These are phyloP conservation scores for Synanthedon formicaeformis DNA, from an alignment of 2,888 invertebrate genomes.

Conservation along the genomic window DNA sequence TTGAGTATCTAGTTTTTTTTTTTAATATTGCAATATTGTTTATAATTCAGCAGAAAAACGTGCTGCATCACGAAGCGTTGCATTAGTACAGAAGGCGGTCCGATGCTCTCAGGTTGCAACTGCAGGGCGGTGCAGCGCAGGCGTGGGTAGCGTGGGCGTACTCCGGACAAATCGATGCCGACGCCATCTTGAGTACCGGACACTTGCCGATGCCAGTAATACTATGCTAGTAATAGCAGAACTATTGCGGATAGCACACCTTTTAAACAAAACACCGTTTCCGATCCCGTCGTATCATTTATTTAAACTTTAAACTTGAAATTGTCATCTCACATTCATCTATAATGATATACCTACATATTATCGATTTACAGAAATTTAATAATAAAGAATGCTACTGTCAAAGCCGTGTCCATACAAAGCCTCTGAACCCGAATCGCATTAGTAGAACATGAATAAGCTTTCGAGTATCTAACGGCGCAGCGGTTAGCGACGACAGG, in stretches of 20 bases:
- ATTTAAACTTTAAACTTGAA: neutral
- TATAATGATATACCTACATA: slow-evolving; percentile 1
- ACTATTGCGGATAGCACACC: neutral
- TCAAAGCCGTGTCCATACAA: slow-evolving; percentile 34
- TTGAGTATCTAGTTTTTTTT: slow-evolving; percentile 11
- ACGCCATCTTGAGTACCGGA: slow-evolving; percentile 59
- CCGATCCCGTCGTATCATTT: slow-evolving; percentile 5
- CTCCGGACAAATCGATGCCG: slow-evolving; percentile 53
- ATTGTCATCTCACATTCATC: slow-evolving; percentile 7
- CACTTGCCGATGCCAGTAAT: slow-evolving; percentile 18
- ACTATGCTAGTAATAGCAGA: slow-evolving; percentile 19
- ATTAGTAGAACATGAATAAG: slow-evolving; percentile 62
- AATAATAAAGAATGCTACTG: slow-evolving; percentile 19
- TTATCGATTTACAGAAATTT: slow-evolving; percentile 9
- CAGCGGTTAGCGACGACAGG: slow-evolving; percentile 38
- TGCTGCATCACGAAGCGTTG: neutral
- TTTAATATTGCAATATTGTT: slow-evolving; percentile 2
- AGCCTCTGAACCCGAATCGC: slow-evolving; percentile 45
- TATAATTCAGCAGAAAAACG: neutral
- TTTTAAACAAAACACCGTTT: neutral
- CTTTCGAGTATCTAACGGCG: slow-evolving; percentile 45
- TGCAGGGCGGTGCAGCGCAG: slow-evolving; percentile 61
- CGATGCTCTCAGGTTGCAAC: slow-evolving; percentile 38
- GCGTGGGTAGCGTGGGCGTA: slow-evolving; percentile 60
- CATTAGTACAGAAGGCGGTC: slow-evolving; percentile 25